Evolutionary conservation across 2,797 vertebrate species (phyloP).

Genomic region (Spinibarbus caldwelli): DNA sequence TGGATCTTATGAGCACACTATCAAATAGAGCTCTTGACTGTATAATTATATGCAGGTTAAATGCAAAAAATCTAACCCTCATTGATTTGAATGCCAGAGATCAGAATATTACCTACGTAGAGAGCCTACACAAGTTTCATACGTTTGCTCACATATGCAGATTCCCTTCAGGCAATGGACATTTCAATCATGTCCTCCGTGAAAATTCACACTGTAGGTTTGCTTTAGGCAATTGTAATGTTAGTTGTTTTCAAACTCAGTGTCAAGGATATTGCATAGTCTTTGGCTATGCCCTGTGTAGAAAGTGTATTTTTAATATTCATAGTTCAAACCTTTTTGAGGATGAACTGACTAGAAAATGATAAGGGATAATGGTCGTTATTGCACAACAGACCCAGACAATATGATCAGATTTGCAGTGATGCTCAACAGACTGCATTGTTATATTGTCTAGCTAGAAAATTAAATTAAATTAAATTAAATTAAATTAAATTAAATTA

Average conservation of each 20-base stretch:
- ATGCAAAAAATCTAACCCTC: conserved; percentile 8
- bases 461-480: no score
- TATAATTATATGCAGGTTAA: neutral
- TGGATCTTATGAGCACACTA: neutral
- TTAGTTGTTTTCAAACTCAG: neutral
- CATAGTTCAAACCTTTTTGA: neutral
- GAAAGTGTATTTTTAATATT: neutral
- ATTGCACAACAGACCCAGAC: no score
- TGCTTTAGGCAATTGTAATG: neutral
- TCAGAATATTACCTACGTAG: neutral
- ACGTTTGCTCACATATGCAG: neutral
- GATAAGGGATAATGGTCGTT: neutral
- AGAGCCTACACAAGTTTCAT: neutral
- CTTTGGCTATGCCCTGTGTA: neutral
- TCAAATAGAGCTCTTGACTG: neutral
- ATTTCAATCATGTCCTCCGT: neutral
- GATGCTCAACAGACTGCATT: no score
- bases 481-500: no score
- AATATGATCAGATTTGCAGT: no score
- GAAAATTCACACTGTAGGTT: neutral
- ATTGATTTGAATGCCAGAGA: neutral
- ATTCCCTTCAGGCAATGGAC: neutral
- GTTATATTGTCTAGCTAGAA: no score
- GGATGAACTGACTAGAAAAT: no score
- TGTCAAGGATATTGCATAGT: neutral